Conservation (phyloP, 92 coral and sea anemone species). For the Micromussa lordhowensis region DNA sequence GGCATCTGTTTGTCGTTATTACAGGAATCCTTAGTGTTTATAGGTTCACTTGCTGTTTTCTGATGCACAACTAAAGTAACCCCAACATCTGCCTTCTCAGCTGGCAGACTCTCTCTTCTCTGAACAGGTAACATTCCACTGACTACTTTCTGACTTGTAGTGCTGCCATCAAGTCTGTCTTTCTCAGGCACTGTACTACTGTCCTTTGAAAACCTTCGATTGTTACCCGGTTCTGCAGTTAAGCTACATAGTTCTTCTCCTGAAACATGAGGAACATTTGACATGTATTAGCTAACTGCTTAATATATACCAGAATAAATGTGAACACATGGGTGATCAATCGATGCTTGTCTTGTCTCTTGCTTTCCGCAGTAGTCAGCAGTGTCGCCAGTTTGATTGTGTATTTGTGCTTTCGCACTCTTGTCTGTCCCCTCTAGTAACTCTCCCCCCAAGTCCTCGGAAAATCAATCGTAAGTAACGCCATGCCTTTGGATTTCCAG, state of each 20-base stretch:
- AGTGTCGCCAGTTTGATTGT: no score
- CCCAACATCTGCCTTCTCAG: neutral
- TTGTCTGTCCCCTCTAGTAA: no score
- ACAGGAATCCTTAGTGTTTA: neutral
- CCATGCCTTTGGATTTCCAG: no score
- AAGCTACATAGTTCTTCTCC: slow-evolving; percentile 32
- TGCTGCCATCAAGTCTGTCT: neutral
- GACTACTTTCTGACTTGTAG: neutral
- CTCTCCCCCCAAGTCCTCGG: no score
- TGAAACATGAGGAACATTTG: neutral
- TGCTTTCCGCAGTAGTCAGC: no score
- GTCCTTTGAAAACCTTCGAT: slow-evolving; percentile 12
- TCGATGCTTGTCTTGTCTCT: no score
- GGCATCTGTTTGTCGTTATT: neutral
- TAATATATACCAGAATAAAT: no score
- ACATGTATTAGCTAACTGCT: no score
- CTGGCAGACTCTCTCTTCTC: neutral
- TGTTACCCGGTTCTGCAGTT: neutral
- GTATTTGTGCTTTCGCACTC: no score
- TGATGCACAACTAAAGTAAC: neutral
- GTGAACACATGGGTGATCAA: no score
- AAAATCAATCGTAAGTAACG: no score
- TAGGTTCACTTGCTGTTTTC: neutral
- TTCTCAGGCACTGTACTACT: neutral
- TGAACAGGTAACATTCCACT: neutral